Conservation (phyloP, 2,888 invertebrate genomes). For the Rhagonycha fulva region DNA sequence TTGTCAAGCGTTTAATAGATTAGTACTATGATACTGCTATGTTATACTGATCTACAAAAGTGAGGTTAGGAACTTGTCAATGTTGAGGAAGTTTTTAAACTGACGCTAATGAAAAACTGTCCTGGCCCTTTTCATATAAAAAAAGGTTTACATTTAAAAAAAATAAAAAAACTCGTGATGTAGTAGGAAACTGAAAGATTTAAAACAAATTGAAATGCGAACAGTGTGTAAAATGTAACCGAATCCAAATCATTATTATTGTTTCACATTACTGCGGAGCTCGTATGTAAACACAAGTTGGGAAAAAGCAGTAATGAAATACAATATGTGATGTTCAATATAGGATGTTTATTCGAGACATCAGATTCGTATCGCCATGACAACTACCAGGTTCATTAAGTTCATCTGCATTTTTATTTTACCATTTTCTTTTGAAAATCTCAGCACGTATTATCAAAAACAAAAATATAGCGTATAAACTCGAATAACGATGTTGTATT, state of each 20-base stretch:
- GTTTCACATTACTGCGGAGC: slow-evolving; percentile 28
- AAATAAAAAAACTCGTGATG: slow-evolving; percentile 7
- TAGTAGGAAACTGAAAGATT: slow-evolving; percentile 16
- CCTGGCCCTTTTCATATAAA: not conserved
- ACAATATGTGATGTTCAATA: slow-evolving; percentile 47
- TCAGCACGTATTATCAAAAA: not conserved
- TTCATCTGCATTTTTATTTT: slow-evolving; percentile 36
- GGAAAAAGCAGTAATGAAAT: slow-evolving; percentile 39
- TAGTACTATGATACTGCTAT: too few relatives aligned
- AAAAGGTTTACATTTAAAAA: not conserved
- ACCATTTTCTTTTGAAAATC: slow-evolving; percentile 10
- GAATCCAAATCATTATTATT: slow-evolving; percentile 29
- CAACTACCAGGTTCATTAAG: slow-evolving; percentile 43
- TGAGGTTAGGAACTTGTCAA: not conserved
- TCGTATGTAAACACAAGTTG: slow-evolving; percentile 28
- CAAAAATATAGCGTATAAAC: not conserved
- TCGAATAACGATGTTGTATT: not conserved
- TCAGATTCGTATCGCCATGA: slow-evolving; percentile 42
- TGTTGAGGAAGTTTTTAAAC: not conserved
- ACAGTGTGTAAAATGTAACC: slow-evolving; percentile 26
- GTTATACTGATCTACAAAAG: too few relatives aligned
- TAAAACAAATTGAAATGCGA: slow-evolving; percentile 27
- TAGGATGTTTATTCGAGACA: slow-evolving; percentile 45
- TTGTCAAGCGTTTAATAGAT: too few relatives aligned
- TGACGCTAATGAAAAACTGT: not conserved